These are phyloP conservation scores for Ondatra zibethicus DNA, from an alignment of 2,113 vertebrate species.

Conservation along the genomic window DNA sequence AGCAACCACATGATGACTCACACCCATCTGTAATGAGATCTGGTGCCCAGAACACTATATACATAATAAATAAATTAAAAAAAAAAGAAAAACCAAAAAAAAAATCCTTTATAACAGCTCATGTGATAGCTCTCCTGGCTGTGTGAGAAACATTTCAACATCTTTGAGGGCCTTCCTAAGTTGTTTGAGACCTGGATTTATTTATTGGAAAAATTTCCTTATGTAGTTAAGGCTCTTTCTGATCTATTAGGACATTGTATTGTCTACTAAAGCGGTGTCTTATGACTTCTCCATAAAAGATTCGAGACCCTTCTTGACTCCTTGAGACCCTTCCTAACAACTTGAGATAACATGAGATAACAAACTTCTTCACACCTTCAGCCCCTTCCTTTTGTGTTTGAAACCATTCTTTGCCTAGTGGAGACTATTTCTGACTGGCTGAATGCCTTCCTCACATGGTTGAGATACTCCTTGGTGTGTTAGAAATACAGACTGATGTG, in stretches of 20 bases:
- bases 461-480: neutral
- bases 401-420: neutral
- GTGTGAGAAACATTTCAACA: neutral
- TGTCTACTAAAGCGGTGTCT: conserved; percentile 9
- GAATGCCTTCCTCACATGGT: neutral
- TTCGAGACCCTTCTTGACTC: conserved; percentile 33
- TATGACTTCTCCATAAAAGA: conserved; percentile 9
- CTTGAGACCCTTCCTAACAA: neutral
- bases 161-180: neutral
- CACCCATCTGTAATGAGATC: too few relatives aligned
- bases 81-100: too few relatives aligned
- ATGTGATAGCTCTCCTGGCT: neutral
- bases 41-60: too few relatives aligned
- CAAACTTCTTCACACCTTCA: neutral
- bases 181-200: conserved; percentile 5
- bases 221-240: conserved; percentile 22
- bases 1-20: too few relatives aligned
- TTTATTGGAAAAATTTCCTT: conserved; percentile 7
- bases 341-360: neutral
- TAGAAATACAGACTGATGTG: neutral
- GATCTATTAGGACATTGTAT: neutral
- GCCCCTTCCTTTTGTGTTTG: neutral
- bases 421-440: neutral
- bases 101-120: neutral
- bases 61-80: too few relatives aligned